Conservation (phyloP, 2,888 invertebrate genomes). For the Tuberolachnus salignus region DNA sequence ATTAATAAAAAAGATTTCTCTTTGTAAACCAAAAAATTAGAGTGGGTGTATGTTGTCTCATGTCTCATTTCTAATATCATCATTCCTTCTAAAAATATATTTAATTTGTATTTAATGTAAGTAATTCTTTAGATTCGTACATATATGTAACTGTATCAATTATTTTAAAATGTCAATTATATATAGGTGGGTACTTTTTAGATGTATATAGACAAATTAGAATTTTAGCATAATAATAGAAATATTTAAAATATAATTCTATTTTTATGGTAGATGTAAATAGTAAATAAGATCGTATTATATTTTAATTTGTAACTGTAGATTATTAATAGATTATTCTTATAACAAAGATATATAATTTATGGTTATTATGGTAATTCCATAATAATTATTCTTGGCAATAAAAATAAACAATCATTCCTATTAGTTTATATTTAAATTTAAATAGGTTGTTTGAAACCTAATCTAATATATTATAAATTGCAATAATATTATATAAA, state of each 20-base stretch:
- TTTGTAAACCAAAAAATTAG: constrained; percentile 13
- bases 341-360: too few relatives aligned
- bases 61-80: background rate
- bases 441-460: too few relatives aligned
- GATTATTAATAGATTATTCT: background rate
- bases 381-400: background rate
- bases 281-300: background rate
- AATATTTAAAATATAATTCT: background rate
- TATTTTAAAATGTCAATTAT: constrained; percentile 50
- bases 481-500: constrained; percentile 41
- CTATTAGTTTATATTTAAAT: background rate
- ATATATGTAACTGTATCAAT: constrained; percentile 14
- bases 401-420: constrained; percentile 1
- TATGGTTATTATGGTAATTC: too few relatives aligned
- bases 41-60: background rate
- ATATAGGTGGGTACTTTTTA: constrained; percentile 22
- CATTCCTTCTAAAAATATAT: background rate
- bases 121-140: background rate
- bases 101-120: background rate
- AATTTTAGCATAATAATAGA: background rate
- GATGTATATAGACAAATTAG: constrained; percentile 3
- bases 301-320: background rate
- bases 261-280: background rate
- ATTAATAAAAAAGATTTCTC: too few relatives aligned
- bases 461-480: background rate